Evolutionary conservation across 2,113 vertebrate genomes (phyloP), one percentile per base, ranked within the genome.

Genomic region (Felis chaus): DNA sequence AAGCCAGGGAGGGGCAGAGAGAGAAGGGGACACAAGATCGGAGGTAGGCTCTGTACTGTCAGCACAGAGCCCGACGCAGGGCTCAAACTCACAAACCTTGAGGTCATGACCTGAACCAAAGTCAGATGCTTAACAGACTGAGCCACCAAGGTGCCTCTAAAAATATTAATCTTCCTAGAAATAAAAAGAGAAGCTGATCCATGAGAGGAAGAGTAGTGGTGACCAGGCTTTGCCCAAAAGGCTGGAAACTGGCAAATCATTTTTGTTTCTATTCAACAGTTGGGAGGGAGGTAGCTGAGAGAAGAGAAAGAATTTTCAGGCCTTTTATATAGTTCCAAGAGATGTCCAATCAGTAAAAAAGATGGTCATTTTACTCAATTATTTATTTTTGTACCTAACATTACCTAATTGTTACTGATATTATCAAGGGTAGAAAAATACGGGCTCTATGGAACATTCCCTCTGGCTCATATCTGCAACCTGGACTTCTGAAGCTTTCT

Each of bases 291-390:
- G 3, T 82, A 12, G n/a, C 29, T 63, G 41, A 63, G 12, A 31
- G 1, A 10, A 13, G 7, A 14, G 12, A 16, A 6, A 1, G 27
- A 27, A 9, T 65, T 6, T 13, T 41, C 36, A 45, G 5, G 1
- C 50, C 15, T 82, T 73, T 57, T 27, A 27, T 21, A 50, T 3
- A n/a, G 33, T 50, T 83, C 15, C 1, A n/a, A 19, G 25, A 88
- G 11, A n/a, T n/a, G 2, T 29, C 29, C 6, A 21, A 23, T 48
- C 36, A 39, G 23, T 33, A 81, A 12, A 81, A 12, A 33, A 13
- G n/a, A 27, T 71, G 41, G 14, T 10, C 29, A 71, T 31, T 63
- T 89, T 25, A 63, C 13, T 31, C 53, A 27, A 29, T 5, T 83
- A 7, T 79, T 39, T 21, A 33, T 71, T 78, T 71, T 69, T 57